Evolutionary conservation across 2,888 invertebrate genomes (phyloP).

Genomic region (Selenia dentaria): DNA sequence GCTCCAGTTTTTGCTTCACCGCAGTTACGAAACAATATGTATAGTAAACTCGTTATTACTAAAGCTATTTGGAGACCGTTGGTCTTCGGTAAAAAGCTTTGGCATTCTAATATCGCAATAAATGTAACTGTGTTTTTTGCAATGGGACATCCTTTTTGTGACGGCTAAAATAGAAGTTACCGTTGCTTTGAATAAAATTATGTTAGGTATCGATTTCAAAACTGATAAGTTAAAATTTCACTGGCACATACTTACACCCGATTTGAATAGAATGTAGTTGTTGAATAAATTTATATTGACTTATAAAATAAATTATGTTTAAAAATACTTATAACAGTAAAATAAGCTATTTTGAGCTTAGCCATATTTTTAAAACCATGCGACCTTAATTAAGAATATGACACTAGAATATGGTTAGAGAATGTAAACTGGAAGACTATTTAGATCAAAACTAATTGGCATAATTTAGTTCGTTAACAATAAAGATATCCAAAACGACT

Average conservation of each 20-base stretch:
- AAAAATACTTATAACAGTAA: too few relatives aligned
- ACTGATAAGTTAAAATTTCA: neutral
- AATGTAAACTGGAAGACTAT: too few relatives aligned
- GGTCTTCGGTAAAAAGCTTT: conserved; percentile 28
- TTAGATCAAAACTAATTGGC: too few relatives aligned
- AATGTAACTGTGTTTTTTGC: neutral
- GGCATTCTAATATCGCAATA: neutral
- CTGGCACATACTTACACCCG: too few relatives aligned
- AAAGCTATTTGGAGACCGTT: conserved; percentile 22
- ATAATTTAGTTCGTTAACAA: too few relatives aligned
- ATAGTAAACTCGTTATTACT: conserved; percentile 53
- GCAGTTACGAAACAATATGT: conserved; percentile 71
- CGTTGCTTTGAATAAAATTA: neutral
- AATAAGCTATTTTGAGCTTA: too few relatives aligned
- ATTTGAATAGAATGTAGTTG: neutral
- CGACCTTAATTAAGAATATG: too few relatives aligned
- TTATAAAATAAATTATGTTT: too few relatives aligned
- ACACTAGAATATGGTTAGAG: too few relatives aligned
- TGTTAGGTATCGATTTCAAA: neutral
- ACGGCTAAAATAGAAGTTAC: neutral
- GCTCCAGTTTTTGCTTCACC: conserved; percentile 67
- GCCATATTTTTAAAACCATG: too few relatives aligned
- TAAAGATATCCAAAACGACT: neutral
- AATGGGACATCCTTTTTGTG: neutral
- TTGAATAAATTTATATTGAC: neutral